phyloP scores from a whole-genome alignment of 1,140 invertebrate species.

The Platorchestia sp. region DNA sequence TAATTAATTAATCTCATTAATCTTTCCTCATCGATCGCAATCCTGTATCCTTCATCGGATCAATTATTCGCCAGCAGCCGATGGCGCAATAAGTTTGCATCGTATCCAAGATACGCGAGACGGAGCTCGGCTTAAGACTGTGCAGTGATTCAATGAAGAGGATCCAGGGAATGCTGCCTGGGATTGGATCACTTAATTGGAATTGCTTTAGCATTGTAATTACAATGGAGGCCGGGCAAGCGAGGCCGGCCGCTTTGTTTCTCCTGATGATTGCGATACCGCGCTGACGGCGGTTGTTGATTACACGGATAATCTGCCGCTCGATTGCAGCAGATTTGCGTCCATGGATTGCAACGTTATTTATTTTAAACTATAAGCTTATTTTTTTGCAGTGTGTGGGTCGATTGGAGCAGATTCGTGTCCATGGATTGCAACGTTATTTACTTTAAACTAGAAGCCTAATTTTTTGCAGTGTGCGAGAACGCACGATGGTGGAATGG shows the following conservation, averaged over 20 bases:
- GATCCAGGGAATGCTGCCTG: conserved; percentile 10
- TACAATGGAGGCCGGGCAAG: neutral
- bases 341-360: neutral
- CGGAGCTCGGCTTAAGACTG: neutral
- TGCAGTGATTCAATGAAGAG: conserved; percentile 24
- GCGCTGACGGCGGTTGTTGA: neutral
- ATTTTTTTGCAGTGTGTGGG: neutral
- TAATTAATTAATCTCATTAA: neutral
- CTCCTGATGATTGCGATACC: neutral
- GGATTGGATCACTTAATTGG: conserved; percentile 48
- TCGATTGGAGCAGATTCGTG: neutral
- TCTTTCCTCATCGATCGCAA: neutral
- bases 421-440: neutral
- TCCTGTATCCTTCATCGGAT: neutral
- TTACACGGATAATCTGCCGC: neutral
- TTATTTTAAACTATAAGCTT: neutral
- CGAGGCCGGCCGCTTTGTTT: neutral
- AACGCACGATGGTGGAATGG: too few relatives aligned
- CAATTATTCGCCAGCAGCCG: neutral
- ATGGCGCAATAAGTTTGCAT: neutral
- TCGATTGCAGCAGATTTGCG: neutral
- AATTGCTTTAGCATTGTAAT: conserved; percentile 41
- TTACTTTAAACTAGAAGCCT: neutral
- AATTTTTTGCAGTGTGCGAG: neutral
- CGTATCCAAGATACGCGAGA: neutral